Evolutionary conservation across 2,797 vertebrate genomes (phyloP), one percentile per base, ranked within the genome.

Genomic region (Toxotes lorentzi): DNA sequence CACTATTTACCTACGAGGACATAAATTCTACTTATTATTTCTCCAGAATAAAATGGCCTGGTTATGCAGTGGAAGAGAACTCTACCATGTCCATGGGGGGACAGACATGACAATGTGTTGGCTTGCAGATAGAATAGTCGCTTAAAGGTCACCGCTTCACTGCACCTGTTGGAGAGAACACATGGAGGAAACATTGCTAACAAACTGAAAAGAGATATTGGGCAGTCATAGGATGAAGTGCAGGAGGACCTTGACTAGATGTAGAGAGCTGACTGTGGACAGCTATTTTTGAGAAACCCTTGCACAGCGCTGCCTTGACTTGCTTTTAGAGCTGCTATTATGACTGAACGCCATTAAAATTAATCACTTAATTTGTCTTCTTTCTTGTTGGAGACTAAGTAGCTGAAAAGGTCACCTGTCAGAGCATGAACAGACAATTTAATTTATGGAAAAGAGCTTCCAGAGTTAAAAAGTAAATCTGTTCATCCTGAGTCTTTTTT

Each of bases 401-500:
- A 68, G 11, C 53, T 61, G 58, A 71, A 87, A 89, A 91, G 78
- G 84, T 90, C 76, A 78, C 51, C 67, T 54, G 74, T 69, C 53
- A 0, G 62, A 41, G 43, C 40, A 12, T 24, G 43, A 82, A 74
- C 4, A 11, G 76, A 59, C 60, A 45, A n/a, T 76, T 72, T 61
- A 60, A 79, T 82, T 70, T 53, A 56, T 54, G 21, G 45, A 63
- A 78, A 80, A 67, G n/a, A 84, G 57, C 17, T 16, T 63, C 9
- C 48, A 40, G 64, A 56, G 57, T 70, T 35, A 23, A 68, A 58
- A 64, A 56, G 23, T 7, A 32, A 60, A 21, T 13, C 13, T 50
- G 5, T 50, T 53, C 11, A 67, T n/a, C 50, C 13, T 27, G 4
- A 65, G 23, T 10, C 12, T 34, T 61, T 53, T 54, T 30, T 68